Percentiles rank a stretch among this genome's conserved stretches.
Evolutionary conservation across 2,888 invertebrate genomes (phyloP).

Genomic region (Mesochorus sp.): DNA sequence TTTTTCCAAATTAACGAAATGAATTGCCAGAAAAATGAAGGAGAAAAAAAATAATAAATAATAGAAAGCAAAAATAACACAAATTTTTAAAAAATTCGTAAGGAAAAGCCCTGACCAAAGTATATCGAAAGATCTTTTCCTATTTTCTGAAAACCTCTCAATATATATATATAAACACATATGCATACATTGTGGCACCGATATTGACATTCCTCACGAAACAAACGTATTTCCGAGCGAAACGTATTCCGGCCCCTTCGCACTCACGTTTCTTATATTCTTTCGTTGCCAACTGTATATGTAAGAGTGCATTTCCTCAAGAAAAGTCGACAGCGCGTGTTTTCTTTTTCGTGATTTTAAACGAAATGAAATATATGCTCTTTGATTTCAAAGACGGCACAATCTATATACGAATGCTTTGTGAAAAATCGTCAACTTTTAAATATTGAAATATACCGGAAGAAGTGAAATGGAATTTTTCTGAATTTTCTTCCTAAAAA

Average conservation of each 20-base stretch:
- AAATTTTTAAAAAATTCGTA: not conserved
- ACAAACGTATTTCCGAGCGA: conserved; percentile 45
- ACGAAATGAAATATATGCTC: conserved; percentile 36
- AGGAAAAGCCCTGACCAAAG: no score
- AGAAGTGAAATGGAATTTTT: no score
- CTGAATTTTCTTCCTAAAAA: no score
- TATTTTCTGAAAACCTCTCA: conserved; percentile 1
- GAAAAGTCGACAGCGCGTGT: not conserved
- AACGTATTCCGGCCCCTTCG: conserved; percentile 7
- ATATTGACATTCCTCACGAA: conserved; percentile 56
- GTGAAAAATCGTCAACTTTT: not conserved
- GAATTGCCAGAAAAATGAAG: not conserved
- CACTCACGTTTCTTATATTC: conserved; percentile 3
- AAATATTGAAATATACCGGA: no score
- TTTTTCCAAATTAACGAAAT: no score
- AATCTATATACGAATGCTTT: not conserved
- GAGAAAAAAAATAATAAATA: not conserved
- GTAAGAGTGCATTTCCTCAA: conserved; percentile 26
- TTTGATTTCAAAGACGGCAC: conserved; percentile 1
- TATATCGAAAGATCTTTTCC: no score
- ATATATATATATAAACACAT: no score
- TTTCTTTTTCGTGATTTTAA: conserved; percentile 34
- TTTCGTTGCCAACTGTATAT: no score
- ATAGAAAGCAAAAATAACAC: conserved; percentile 24
- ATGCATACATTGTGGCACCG: conserved; percentile 32